Evolutionary conservation across 2,113 vertebrate species (phyloP).

Genomic region (Cricetomys ansorgei): DNA sequence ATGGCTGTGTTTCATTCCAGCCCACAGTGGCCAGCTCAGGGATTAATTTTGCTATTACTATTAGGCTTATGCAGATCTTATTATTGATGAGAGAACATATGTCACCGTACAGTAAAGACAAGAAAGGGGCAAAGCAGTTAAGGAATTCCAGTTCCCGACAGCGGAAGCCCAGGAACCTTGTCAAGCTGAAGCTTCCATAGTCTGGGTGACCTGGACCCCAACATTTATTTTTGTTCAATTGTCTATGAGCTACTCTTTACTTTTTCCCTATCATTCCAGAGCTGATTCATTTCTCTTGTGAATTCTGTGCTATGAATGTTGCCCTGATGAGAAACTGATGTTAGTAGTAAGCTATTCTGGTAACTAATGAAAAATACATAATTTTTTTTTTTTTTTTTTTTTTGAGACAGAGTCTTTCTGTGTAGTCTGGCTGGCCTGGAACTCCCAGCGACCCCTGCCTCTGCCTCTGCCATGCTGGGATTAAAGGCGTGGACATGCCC

Average conservation of each 20-base stretch:
- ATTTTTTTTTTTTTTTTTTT: background rate
- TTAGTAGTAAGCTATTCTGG: constrained; percentile 36
- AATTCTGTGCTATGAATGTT: constrained; percentile 48
- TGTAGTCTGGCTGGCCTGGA: background rate
- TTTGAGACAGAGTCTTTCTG: background rate
- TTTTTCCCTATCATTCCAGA: background rate
- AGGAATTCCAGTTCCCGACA: no score
- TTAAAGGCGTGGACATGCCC: background rate
- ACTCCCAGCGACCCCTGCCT: background rate
- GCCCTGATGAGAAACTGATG: background rate
- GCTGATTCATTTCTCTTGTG: background rate
- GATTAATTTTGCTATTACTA: no score
- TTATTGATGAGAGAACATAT: no score
- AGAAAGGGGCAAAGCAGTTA: no score
- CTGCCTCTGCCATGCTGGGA: background rate
- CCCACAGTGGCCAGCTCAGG: no score
- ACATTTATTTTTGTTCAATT: background rate
- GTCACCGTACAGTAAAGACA: no score
- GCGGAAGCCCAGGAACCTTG: no score
- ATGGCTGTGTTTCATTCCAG: no score
- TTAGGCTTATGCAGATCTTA: no score
- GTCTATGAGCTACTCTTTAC: background rate
- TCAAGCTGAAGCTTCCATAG: no score
- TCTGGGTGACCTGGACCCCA: no score
- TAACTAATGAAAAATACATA: constrained; percentile 24